A percentile compares a stretch with the other conserved stretches of the same genome.
Evolutionary conservation across 2,797 vertebrate species (phyloP).

Genomic region (Malurus leucopterus): DNA sequence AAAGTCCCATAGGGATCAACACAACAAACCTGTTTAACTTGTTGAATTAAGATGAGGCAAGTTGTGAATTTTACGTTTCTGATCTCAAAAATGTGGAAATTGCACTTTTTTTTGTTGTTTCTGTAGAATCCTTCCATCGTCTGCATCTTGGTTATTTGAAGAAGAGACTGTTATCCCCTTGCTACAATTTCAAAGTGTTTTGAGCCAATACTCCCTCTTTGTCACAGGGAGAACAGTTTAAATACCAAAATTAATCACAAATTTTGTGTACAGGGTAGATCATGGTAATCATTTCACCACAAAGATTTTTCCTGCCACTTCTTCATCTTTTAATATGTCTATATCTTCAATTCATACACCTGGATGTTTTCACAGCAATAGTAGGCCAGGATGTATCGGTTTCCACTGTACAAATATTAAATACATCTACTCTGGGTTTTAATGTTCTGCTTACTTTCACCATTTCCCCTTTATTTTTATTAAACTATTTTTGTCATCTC

Average conservation of each 20-base stretch:
- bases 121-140: not conserved
- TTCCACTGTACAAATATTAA: not conserved
- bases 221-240: not conserved
- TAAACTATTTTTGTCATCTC: not conserved
- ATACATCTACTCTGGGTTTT: not conserved
- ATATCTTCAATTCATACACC: not conserved
- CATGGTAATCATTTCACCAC: not conserved
- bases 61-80: not conserved
- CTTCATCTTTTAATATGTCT: not conserved
- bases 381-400: not conserved
- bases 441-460: not conserved
- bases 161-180: not conserved
- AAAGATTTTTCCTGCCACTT: not conserved
- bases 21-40: not conserved
- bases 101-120: not conserved
- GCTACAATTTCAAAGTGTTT: not conserved
- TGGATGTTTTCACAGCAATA: not conserved
- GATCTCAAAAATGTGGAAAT: not conserved
- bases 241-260: not conserved
- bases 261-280: not conserved
- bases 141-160: not conserved
- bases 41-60: not conserved
- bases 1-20: not conserved
- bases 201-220: not conserved
- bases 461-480: not conserved